Evolutionary conservation across 1,140 invertebrate genomes (phyloP).

Genomic region (Episyrphus balteatus): DNA sequence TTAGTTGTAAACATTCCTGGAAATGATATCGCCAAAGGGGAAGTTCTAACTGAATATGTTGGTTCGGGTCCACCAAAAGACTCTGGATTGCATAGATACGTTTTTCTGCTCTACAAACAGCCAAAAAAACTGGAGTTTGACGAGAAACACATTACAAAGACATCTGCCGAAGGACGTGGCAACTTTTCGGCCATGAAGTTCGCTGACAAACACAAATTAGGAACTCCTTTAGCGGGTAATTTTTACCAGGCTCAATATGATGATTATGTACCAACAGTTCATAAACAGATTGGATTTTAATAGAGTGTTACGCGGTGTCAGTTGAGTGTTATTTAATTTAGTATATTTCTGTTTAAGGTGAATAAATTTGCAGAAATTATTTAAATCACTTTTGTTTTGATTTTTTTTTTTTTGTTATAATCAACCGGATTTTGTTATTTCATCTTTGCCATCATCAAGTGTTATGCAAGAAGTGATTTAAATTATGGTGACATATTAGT

Average conservation of each 20-base stretch:
- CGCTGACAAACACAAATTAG: slow-evolving; percentile 70
- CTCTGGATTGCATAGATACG: slow-evolving; percentile 81
- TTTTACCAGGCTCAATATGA: slow-evolving; percentile 84
- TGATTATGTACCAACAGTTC: slow-evolving; percentile 65
- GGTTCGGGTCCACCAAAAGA: slow-evolving; percentile 75
- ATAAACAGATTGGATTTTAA: slow-evolving; percentile 14
- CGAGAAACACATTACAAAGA: slow-evolving; percentile 22
- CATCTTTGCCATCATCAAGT: background rate
- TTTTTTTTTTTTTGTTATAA: background rate
- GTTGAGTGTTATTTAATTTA: background rate
- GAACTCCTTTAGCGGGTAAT: slow-evolving; percentile 72
- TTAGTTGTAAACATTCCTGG: slow-evolving; percentile 83
- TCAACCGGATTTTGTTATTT: background rate
- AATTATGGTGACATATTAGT: too few species aligned
- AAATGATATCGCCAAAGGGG: slow-evolving; percentile 56
- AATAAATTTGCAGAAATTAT: background rate
- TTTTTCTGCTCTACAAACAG: slow-evolving; percentile 82
- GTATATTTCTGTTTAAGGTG: background rate
- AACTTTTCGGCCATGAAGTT: slow-evolving; percentile 71
- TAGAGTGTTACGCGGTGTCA: background rate
- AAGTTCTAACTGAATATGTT: slow-evolving; percentile 69
- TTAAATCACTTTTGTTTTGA: background rate
- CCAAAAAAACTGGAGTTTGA: slow-evolving; percentile 31
- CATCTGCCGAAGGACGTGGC: slow-evolving; percentile 51
- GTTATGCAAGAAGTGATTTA: background rate